Conservation (phyloP, 2,113 vertebrate genomes). For the Blennius ocellaris region DNA sequence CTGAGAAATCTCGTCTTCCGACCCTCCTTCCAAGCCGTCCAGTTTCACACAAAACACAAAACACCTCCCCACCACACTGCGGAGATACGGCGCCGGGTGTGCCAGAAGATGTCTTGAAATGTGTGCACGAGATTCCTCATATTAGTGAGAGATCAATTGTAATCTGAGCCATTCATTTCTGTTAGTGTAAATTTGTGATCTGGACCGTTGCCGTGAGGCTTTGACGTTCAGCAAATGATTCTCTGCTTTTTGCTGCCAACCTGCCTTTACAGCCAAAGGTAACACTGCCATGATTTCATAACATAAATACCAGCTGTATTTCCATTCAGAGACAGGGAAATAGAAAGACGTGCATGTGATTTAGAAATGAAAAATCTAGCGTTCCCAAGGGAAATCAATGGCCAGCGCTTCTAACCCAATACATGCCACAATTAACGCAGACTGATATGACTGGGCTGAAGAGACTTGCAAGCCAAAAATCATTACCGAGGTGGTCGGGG, state of each 20-base stretch:
- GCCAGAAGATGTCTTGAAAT: conserved; percentile 64
- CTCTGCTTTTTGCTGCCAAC: conserved; percentile 42
- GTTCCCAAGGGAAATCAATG: background rate
- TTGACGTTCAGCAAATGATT: conserved; percentile 44
- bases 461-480: conserved; percentile 19
- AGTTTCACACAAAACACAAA: conserved; percentile 41
- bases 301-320: conserved; percentile 28
- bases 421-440: background rate
- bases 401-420: background rate
- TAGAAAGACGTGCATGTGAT: background rate
- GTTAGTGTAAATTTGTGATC: conserved; percentile 28
- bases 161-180: conserved; percentile 40
- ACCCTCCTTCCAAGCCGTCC: conserved; percentile 56
- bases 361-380: background rate
- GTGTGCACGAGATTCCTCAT: conserved; percentile 53
- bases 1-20: conserved; percentile 63
- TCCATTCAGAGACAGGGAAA: conserved; percentile 15
- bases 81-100: conserved; percentile 13
- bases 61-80: conserved; percentile 34
- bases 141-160: conserved; percentile 53
- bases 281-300: conserved; percentile 20
- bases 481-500: conserved; percentile 23
- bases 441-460: background rate
- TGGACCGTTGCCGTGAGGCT: conserved; percentile 25
- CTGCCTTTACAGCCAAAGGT: conserved; percentile 41